phyloP scores from a whole-genome alignment of 2,113 vertebrate genomes.

The Stigmatopora nigra region DNA sequence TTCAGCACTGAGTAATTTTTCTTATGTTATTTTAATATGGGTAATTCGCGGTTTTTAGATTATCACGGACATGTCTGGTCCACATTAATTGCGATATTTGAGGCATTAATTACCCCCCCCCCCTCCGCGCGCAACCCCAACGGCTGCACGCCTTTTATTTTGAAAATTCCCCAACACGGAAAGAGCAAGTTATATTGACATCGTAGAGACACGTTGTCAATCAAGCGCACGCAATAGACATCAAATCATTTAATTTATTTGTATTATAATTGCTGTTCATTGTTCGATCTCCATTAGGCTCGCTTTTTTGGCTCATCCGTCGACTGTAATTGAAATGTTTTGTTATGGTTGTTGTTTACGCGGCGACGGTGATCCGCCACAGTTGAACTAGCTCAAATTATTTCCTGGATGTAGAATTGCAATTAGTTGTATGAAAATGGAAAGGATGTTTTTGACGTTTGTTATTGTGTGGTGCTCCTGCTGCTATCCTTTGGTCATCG shows the following conservation, averaged over 20 bases:
- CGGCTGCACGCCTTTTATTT: slow-evolving; percentile 50
- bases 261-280: neutral
- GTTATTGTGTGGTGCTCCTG: slow-evolving; percentile 21
- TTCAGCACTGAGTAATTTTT: too few species aligned
- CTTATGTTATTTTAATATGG: too few species aligned
- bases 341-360: neutral
- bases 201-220: slow-evolving; percentile 37
- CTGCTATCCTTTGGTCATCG: slow-evolving; percentile 28
- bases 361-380: neutral
- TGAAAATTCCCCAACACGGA: slow-evolving; percentile 42
- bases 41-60: too few species aligned
- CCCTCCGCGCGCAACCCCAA: too few species aligned
- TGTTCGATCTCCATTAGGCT: neutral
- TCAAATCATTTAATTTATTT: neutral
- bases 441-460: slow-evolving; percentile 32
- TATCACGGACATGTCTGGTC: too few species aligned
- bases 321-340: neutral
- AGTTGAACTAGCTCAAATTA: neutral
- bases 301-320: neutral
- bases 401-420: neutral
- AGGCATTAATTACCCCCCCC: too few species aligned
- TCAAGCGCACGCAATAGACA: neutral
- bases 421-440: slow-evolving; percentile 38
- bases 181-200: slow-evolving; percentile 15
- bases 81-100: too few species aligned